Evolutionary conservation across 2,113 vertebrate species (phyloP).

Genomic region (Notothenia rossii): DNA sequence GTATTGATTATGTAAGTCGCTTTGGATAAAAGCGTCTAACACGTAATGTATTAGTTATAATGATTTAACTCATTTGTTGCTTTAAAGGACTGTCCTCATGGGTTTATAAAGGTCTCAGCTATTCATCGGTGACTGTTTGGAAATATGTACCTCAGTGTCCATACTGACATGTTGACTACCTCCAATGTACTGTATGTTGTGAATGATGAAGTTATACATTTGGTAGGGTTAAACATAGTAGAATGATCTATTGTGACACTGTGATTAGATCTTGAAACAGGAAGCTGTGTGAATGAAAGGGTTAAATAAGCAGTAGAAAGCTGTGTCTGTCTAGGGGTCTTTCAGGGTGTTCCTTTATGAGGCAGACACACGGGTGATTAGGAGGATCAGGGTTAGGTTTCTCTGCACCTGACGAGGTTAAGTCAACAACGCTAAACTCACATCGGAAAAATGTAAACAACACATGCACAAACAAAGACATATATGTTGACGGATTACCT

Average conservation of each 20-base stretch:
- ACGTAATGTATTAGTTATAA: no score
- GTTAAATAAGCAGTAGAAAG: conserved; percentile 49
- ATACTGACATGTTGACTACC: not conserved
- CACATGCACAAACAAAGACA: not conserved
- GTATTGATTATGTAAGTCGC: no score
- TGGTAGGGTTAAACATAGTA: not conserved
- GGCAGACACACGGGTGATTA: conserved; percentile 46
- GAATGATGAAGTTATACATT: not conserved
- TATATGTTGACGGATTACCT: conserved; percentile 9
- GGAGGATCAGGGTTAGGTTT: conserved; percentile 62
- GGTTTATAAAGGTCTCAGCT: conserved; percentile 1
- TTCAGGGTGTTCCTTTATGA: conserved; percentile 57
- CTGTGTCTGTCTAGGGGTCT: conserved; percentile 8
- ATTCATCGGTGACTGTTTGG: not conserved
- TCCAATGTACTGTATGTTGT: not conserved
- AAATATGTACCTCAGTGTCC: not conserved
- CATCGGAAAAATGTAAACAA: conserved; percentile 47
- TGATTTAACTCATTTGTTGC: conserved; percentile 4
- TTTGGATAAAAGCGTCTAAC: no score
- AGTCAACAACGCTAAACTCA: conserved; percentile 49
- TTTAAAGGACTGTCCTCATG: not conserved
- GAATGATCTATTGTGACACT: not conserved
- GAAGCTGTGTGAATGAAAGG: conserved; percentile 37
- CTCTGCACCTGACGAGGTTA: conserved; percentile 50
- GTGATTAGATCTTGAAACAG: not conserved